These are phyloP conservation scores for Sipha flava DNA, from an alignment of 1,140 invertebrate species.

Conservation along the genomic window DNA sequence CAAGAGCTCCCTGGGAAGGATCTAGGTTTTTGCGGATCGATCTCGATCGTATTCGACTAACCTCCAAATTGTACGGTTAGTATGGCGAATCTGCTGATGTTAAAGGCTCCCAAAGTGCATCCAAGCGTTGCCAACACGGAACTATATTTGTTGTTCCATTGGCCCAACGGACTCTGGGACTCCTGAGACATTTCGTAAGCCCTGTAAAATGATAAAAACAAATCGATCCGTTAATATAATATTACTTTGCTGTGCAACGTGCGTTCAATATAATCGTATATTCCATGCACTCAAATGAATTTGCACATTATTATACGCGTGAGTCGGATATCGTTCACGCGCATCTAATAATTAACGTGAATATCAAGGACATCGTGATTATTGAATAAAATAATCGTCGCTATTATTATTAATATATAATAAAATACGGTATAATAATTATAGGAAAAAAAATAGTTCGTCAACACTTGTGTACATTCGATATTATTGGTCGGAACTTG, in stretches of 20 bases:
- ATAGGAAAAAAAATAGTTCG: too few relatives aligned
- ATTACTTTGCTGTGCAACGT: too few relatives aligned
- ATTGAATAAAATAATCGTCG: not conserved
- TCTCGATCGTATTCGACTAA: too few relatives aligned
- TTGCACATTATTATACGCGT: too few relatives aligned
- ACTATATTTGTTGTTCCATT: constrained; percentile 72
- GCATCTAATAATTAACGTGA: not conserved
- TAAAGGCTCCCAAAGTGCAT: constrained; percentile 77
- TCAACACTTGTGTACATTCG: too few relatives aligned
- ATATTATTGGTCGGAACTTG: too few relatives aligned
- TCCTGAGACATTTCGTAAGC: constrained; percentile 37
- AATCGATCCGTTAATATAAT: too few relatives aligned
- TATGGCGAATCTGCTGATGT: constrained; percentile 79
- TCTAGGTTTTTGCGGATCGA: too few relatives aligned
- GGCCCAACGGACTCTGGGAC: constrained; percentile 46
- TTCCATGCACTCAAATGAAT: too few relatives aligned
- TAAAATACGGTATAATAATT: not conserved
- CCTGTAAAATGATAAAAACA: constrained; percentile 36
- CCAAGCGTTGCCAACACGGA: constrained; percentile 70
- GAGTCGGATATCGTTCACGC: not conserved
- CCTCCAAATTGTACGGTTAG: constrained; percentile 80
- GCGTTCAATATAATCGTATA: too few relatives aligned
- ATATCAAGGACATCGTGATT: not conserved
- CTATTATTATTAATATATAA: not conserved
- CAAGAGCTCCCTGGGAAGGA: too few relatives aligned